These are phyloP conservation scores for Microctonus hyperodae DNA, from an alignment of 2,888 invertebrate species.

Conservation along the genomic window DNA sequence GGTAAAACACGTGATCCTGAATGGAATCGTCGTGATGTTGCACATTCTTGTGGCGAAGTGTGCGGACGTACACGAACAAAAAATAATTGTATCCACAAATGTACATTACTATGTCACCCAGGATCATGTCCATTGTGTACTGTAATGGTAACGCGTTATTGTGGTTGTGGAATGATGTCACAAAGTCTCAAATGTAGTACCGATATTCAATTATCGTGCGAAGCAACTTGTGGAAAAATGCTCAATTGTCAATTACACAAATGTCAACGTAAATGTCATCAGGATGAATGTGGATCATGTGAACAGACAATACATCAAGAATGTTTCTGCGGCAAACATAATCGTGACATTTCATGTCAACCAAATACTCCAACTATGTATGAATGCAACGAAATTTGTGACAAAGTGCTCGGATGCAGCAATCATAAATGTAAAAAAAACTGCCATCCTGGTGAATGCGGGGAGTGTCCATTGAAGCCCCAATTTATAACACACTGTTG, in stretches of 20 bases:
- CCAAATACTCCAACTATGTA: slow-evolving; percentile 65
- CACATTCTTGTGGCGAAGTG: slow-evolving; percentile 91
- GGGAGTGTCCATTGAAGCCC: slow-evolving; percentile 71
- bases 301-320: slow-evolving; percentile 71
- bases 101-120: slow-evolving; percentile 76
- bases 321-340: slow-evolving; percentile 76
- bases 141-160: slow-evolving; percentile 75
- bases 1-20: slow-evolving; percentile 79
- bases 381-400: slow-evolving; percentile 72
- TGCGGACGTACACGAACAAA: slow-evolving; percentile 72
- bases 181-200: slow-evolving; percentile 77
- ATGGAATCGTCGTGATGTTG: slow-evolving; percentile 77
- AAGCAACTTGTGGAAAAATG: slow-evolving; percentile 73
- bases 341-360: slow-evolving; percentile 71
- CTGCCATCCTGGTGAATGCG: slow-evolving; percentile 77
- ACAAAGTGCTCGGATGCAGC: slow-evolving; percentile 69
- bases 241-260: slow-evolving; percentile 81
- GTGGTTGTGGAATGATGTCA: slow-evolving; percentile 80
- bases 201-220: slow-evolving; percentile 77
- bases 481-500: slow-evolving; percentile 73
- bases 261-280: slow-evolving; percentile 80
- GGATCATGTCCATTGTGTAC: slow-evolving; percentile 93
- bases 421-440: slow-evolving; percentile 74
- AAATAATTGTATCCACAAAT: slow-evolving; percentile 56
- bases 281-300: slow-evolving; percentile 79